Conservation (phyloP, 1,140 invertebrate species). For the Helicoverpa armigera region DNA sequence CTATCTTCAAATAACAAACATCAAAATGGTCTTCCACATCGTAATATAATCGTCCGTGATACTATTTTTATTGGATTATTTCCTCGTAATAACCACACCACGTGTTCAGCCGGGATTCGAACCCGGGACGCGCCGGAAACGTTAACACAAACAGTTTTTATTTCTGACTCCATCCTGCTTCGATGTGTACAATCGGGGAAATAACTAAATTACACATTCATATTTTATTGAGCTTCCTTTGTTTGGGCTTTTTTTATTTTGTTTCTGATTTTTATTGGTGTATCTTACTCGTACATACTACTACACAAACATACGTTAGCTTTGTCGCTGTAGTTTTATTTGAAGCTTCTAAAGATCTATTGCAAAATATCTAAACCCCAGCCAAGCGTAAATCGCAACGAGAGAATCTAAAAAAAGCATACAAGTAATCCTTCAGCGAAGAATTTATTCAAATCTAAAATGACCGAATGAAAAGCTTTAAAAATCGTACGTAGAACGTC, state of each 20-base stretch:
- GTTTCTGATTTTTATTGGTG: no score
- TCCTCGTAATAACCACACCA: conserved; percentile 80
- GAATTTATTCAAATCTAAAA: conserved; percentile 58
- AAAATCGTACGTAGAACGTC: conserved; percentile 69
- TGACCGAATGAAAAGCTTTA: conserved; percentile 57
- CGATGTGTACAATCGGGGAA: conserved; percentile 30
- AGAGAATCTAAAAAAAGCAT: not conserved
- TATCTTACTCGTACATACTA: not conserved
- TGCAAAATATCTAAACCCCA: not conserved
- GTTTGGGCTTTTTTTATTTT: not conserved
- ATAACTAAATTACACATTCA: conserved; percentile 14
- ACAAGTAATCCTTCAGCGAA: not conserved
- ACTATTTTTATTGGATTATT: conserved; percentile 83
- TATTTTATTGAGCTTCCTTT: conserved; percentile 23
- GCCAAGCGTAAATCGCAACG: not conserved
- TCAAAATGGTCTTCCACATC: conserved; percentile 53
- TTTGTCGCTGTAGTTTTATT: no score
- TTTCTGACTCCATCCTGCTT: conserved; percentile 80
- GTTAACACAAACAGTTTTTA: conserved; percentile 84
- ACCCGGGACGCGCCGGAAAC: conserved; percentile 80
- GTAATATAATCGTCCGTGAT: conserved; percentile 71
- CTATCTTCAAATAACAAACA: conserved; percentile 44
- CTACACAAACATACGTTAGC: no score
- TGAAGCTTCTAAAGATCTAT: no score
- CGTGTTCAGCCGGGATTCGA: conserved; percentile 72